Conservation (phyloP, 2,888 invertebrate genomes). For the Agrilus cyanescens region DNA sequence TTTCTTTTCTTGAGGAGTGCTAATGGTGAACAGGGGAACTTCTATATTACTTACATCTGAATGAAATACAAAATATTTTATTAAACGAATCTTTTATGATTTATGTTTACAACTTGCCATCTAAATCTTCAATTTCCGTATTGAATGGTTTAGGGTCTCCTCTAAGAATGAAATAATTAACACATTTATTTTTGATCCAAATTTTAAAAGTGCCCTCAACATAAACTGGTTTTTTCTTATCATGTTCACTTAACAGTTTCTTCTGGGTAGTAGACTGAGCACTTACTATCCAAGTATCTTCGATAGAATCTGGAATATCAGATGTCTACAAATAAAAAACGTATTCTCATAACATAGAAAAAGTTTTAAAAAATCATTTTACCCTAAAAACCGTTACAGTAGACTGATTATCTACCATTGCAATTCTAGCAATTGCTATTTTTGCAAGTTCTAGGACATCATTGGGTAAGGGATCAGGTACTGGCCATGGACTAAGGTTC, state of each 20-base stretch:
- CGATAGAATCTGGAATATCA: conserved; percentile 62
- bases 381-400: conserved; percentile 54
- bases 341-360: background rate
- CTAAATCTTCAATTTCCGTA: conserved; percentile 43
- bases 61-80: conserved; percentile 19
- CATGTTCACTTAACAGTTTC: conserved; percentile 53
- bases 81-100: conserved; percentile 1
- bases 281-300: conserved; percentile 88
- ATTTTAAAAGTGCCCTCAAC: conserved; percentile 78
- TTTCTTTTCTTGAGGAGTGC: conserved; percentile 32
- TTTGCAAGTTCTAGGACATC: conserved; percentile 68
- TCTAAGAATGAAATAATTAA: conserved; percentile 74
- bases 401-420: conserved; percentile 65
- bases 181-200: conserved; percentile 61
- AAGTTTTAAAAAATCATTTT: conserved; percentile 13
- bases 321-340: conserved; percentile 39
- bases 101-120: conserved; percentile 42
- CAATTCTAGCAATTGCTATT: conserved; percentile 73
- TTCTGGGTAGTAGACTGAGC: conserved; percentile 71
- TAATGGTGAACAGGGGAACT: conserved; percentile 43
- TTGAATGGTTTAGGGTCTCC: conserved; percentile 51
- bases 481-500: conserved; percentile 74
- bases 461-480: conserved; percentile 66
- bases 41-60: conserved; percentile 60
- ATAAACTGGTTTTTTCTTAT: conserved; percentile 50